Percentiles rank a stretch among this genome's conserved stretches.
These are phyloP conservation scores for Linepithema humile DNA, from an alignment of 1,140 invertebrate genomes.

Conservation along the genomic window DNA sequence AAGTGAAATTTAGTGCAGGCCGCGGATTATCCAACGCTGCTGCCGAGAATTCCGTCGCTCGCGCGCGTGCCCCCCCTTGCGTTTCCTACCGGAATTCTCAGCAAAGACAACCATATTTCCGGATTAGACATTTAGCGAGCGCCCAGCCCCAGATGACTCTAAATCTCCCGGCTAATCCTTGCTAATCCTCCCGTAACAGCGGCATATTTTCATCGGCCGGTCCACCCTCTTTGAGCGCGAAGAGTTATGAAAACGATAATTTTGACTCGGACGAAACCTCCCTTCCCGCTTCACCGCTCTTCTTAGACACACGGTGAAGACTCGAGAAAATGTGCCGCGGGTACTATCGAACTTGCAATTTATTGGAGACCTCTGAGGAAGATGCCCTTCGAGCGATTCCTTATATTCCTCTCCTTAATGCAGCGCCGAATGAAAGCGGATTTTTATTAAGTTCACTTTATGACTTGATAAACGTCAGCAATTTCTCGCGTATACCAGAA, in stretches of 20 bases:
- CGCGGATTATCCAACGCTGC: constrained; percentile 35
- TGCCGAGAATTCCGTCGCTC: constrained; percentile 15
- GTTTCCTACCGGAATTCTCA: background rate
- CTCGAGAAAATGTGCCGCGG: constrained; percentile 17
- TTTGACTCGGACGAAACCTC: constrained; percentile 56
- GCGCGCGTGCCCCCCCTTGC: background rate
- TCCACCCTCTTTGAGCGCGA: constrained; percentile 69
- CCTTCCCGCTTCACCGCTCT: background rate
- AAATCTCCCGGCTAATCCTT: constrained; percentile 79
- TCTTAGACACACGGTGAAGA: constrained; percentile 11
- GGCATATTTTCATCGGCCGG: constrained; percentile 77
- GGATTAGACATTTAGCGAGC: constrained; percentile 79
- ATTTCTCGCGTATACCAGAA: background rate
- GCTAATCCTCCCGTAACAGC: constrained; percentile 80
- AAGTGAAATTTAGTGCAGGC: constrained; percentile 50
- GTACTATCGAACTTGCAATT: constrained; percentile 75
- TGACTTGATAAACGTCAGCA: background rate
- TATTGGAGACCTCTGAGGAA: constrained; percentile 63
- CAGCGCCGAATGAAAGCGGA: constrained; percentile 65
- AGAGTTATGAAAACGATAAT: constrained; percentile 80
- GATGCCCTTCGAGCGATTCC: constrained; percentile 21
- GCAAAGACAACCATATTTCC: constrained; percentile 71
- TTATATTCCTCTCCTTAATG: constrained; percentile 62
- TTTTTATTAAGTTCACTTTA: constrained; percentile 56
- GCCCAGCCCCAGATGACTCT: constrained; percentile 70